Base-by-base conservation (phyloP, 2,888 invertebrate genomes). In the Dolomedes plantarius region DNA sequence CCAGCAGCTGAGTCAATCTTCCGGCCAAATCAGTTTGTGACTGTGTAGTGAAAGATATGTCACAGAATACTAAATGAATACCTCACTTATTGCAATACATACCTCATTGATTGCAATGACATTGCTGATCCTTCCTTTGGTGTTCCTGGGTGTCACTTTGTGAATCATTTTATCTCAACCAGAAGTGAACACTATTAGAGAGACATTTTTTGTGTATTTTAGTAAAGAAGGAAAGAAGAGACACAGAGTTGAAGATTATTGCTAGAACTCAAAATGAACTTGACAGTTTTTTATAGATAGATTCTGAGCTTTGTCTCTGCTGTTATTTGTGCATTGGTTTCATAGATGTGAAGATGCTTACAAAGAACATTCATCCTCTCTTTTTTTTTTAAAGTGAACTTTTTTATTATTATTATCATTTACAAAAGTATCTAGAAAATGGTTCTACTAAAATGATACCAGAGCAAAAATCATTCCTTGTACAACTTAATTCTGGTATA, bases 391-490 rank as follows among this genome's bases (percentile, higher is more conserved):
- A n/a, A n/a, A n/a, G n/a, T n/a, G n/a, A 71, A 82, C 69, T 29
- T 67, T 23, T 6, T 56, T 56, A 23, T 56, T 23, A 56, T 56
- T 56, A 56, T 23, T 3, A 56, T 23, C 5, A 19, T 23, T 19
- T 23, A 23, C 1, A 56, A 56, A 56, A 23, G 11, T 56, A 16
- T 56, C 5, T 56, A 23, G 23, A 23, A 56, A 23, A 56, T 2
- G 56, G 23, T 56, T 56, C 1, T 79, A 79, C 67, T 64, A 39
- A 39, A 50, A 62, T 7, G n/a, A 31, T 78, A 79, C 85, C 85
- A 86, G 85, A 78, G 68, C 39, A 56, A 75, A 85, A 86, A 86
- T 86, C 85, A 86, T 86, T 86, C 85, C 85, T 73, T 86, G 74
- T 86, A 69, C 69, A 86, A 86, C 85, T 79, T 86, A 86, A 79